Conservation (phyloP, 2,888 invertebrate species). For the Rhagonycha lutea region DNA sequence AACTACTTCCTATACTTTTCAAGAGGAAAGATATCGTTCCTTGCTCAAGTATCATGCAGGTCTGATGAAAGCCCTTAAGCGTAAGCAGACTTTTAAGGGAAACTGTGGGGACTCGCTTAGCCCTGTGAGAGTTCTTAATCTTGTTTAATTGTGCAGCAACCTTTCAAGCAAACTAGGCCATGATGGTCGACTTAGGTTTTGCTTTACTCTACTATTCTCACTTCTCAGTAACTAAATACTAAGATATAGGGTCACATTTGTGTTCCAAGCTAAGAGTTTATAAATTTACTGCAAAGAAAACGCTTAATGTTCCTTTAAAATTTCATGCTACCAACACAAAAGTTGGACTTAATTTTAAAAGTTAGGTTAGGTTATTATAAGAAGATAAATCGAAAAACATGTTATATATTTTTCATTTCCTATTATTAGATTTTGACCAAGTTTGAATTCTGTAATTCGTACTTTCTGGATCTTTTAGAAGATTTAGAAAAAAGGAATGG, state of each 20-base stretch:
- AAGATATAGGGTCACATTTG: conserved; percentile 15
- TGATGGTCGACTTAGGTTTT: conserved; percentile 26
- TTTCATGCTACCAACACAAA: background rate
- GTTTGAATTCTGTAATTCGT: background rate
- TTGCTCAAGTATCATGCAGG: conserved; percentile 21
- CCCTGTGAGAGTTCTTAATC: conserved; percentile 44
- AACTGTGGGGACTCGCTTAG: conserved; percentile 38
- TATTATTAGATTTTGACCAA: background rate
- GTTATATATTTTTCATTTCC: background rate
- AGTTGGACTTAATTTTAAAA: background rate
- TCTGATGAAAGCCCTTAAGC: conserved; percentile 28
- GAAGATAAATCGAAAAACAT: background rate
- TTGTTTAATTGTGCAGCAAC: conserved; percentile 44
- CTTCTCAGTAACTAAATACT: conserved; percentile 17
- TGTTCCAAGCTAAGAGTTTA: conserved; percentile 12
- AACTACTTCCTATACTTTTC: conserved; percentile 17
- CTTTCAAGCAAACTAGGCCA: conserved; percentile 36
- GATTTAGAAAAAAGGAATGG: too few relatives aligned
- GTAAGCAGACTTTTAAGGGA: conserved; percentile 26
- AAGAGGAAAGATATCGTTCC: conserved; percentile 22
- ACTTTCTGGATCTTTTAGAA: too few relatives aligned
- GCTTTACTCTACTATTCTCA: conserved; percentile 14
- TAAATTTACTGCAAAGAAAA: conserved; percentile 6
- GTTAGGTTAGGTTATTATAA: background rate
- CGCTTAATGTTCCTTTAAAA: background rate